phyloP scores from a whole-genome alignment of 1,140 invertebrate genomes.

The Cotesia typhae region DNA sequence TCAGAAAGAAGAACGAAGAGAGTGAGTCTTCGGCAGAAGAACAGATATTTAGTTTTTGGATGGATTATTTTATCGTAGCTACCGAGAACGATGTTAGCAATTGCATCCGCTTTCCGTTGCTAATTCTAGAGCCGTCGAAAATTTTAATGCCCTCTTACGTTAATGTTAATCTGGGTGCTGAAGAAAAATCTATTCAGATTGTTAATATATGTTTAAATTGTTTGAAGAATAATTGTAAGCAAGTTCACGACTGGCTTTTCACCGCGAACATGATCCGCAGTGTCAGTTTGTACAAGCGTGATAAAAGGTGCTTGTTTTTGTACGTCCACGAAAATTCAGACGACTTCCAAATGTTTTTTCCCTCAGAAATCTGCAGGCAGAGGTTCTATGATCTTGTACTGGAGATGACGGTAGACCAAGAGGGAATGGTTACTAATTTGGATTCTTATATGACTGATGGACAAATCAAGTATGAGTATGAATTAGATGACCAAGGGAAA shows the following conservation, averaged over 20 bases:
- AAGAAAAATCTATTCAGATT: slow-evolving; percentile 90
- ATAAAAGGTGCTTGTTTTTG: slow-evolving; percentile 94
- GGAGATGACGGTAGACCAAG: slow-evolving; percentile 86
- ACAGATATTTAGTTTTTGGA: slow-evolving; percentile 95
- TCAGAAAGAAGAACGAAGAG: slow-evolving; percentile 83
- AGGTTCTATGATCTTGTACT: slow-evolving; percentile 83
- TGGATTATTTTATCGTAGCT: slow-evolving; percentile 97
- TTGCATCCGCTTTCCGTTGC: slow-evolving; percentile 86
- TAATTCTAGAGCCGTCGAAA: slow-evolving; percentile 93
- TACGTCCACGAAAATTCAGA: slow-evolving; percentile 98
- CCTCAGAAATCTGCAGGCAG: slow-evolving; percentile 85
- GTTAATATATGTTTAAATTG: slow-evolving; percentile 84
- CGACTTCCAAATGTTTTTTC: slow-evolving; percentile 99
- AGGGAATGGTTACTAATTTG: slow-evolving; percentile 84
- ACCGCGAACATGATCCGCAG: slow-evolving; percentile 91
- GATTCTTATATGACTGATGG: slow-evolving; percentile 77
- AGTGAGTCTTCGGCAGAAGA: slow-evolving; percentile 77
- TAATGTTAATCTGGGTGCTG: slow-evolving; percentile 91
- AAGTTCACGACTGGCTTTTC: slow-evolving; percentile 94
- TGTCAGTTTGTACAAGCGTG: slow-evolving; percentile 94
- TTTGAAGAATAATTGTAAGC: slow-evolving; percentile 78
- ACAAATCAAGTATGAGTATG: slow-evolving; percentile 93
- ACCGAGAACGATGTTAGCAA: slow-evolving; percentile 81
- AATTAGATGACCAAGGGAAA: slow-evolving; percentile 89
- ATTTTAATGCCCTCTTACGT: slow-evolving; percentile 94